Conservation (phyloP, 2,888 invertebrate species). For the Metopia argyrocephala region DNA sequence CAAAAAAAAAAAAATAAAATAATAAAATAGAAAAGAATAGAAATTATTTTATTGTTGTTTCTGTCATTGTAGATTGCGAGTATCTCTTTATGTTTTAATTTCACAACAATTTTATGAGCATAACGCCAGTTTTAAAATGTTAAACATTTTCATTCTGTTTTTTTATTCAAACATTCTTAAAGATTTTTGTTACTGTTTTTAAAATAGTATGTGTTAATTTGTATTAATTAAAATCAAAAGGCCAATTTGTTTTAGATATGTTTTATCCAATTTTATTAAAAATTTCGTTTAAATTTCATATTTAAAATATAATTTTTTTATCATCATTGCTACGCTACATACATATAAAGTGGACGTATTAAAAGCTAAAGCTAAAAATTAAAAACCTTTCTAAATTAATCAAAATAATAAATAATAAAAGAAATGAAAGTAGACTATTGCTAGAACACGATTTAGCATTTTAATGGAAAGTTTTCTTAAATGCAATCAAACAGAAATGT, state of each 20-base stretch:
- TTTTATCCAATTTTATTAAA: conserved; percentile 27
- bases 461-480: no score
- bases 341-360: conserved; percentile 48
- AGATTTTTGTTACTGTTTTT: conserved; percentile 7
- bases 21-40: no score
- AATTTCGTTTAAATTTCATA: neutral
- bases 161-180: conserved; percentile 8
- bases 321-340: conserved; percentile 22
- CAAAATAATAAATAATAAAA: neutral
- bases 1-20: neutral
- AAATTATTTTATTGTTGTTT: neutral
- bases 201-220: neutral
- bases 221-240: conserved; percentile 16
- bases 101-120: neutral
- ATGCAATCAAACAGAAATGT: no score
- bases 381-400: neutral
- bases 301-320: conserved; percentile 6
- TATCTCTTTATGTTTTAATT: conserved; percentile 11
- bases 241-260: conserved; percentile 26
- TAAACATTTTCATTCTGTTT: no score
- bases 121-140: neutral
- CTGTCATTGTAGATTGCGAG: conserved; percentile 25
- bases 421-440: no score
- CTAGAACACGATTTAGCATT: no score
- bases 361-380: conserved; percentile 36